Conservation (phyloP, 2,113 vertebrate genomes). For the Albula glossodonta region DNA sequence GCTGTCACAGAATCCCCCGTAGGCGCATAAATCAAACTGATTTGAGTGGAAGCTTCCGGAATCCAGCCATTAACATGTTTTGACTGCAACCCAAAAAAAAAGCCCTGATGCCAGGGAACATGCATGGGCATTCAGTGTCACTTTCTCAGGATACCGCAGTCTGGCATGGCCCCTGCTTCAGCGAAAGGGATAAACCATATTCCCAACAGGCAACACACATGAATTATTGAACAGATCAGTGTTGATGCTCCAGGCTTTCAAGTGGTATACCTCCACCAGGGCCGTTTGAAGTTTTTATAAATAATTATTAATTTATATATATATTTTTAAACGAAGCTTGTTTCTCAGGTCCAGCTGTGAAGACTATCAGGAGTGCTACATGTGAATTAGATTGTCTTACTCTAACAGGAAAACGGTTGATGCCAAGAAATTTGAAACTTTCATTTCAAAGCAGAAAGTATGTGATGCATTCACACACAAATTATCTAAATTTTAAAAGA, state of each 20-base stretch:
- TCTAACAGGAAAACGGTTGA: no score
- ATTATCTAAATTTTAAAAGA: neutral
- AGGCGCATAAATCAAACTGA: neutral
- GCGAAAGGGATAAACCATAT: constrained; percentile 46
- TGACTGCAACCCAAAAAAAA: no score
- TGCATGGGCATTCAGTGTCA: neutral
- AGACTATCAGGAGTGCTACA: no score
- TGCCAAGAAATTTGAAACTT: neutral
- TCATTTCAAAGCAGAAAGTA: neutral
- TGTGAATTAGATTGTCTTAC: no score
- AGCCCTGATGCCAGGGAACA: neutral
- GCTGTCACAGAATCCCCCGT: neutral
- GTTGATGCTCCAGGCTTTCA: constrained; percentile 66
- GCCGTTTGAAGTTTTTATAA: constrained; percentile 37
- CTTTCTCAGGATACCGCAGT: neutral
- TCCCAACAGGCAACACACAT: constrained; percentile 51
- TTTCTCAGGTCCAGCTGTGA: constrained; percentile 9
- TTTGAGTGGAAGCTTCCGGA: neutral
- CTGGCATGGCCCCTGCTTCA: constrained; percentile 27
- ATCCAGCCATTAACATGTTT: neutral
- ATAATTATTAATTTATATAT: neutral
- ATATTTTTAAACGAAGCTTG: constrained; percentile 58
- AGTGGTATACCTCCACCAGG: constrained; percentile 48
- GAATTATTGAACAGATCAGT: constrained; percentile 63
- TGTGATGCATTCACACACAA: neutral